Percentiles rank a stretch among this genome's conserved stretches.
Evolutionary conservation across 2,888 invertebrate species (phyloP).

Genomic region (Ophion ellenae): DNA sequence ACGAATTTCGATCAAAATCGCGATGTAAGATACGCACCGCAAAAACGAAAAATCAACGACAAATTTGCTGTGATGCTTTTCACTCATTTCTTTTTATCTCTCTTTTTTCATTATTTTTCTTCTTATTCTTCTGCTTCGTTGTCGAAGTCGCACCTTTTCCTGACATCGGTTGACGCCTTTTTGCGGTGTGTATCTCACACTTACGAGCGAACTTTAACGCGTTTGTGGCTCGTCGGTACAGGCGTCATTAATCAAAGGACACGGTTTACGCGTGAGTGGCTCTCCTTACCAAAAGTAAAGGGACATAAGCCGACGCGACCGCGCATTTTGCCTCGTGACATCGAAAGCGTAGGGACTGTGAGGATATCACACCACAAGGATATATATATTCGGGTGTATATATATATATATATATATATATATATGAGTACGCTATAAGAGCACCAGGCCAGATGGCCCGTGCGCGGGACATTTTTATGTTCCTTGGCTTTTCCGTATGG

Average conservation of each 20-base stretch:
- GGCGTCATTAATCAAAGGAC: conserved; percentile 72
- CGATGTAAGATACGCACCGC: not conserved
- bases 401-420: conserved; percentile 7
- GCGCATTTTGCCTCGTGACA: conserved; percentile 58
- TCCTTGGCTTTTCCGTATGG: not conserved
- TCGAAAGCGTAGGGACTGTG: conserved; percentile 30
- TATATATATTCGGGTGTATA: not conserved
- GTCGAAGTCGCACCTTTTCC: conserved; percentile 50
- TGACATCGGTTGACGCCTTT: conserved; percentile 38
- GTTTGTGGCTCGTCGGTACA: not conserved
- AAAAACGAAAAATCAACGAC: not conserved
- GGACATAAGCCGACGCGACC: conserved; percentile 54
- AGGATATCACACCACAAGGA: conserved; percentile 48
- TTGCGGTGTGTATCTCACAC: conserved; percentile 49
- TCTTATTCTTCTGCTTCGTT: not conserved
- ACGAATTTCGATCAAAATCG: no score
- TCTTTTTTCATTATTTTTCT: no score
- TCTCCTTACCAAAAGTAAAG: conserved; percentile 63
- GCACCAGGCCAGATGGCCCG: conserved; percentile 72
- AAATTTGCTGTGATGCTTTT: not conserved
- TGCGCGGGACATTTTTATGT: conserved; percentile 63
- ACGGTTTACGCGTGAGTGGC: conserved; percentile 71
- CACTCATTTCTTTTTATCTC: not conserved
- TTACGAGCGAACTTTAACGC: conserved; percentile 2
- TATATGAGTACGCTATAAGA: conserved; percentile 17